These are phyloP conservation scores for Sebastes vulpes DNA, from an alignment of 2,797 vertebrate genomes.

Conservation along the genomic window DNA sequence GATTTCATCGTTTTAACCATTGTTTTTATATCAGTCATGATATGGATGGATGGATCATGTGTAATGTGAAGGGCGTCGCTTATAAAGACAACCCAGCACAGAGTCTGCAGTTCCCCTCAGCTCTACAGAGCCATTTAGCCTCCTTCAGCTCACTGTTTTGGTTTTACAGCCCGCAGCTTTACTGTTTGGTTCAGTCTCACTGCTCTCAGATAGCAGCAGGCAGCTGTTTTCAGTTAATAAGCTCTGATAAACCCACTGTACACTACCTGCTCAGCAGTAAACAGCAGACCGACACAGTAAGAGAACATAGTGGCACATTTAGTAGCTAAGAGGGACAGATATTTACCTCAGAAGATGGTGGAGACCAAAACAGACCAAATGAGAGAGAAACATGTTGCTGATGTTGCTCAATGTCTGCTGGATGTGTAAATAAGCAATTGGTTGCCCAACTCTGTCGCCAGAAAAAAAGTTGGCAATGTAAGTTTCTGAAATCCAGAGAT, in stretches of 20 bases:
- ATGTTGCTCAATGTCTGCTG: background rate
- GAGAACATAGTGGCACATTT: background rate
- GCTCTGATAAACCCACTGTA: background rate
- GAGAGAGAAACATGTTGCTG: background rate
- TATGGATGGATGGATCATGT: too few relatives aligned
- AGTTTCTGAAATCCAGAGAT: too few relatives aligned
- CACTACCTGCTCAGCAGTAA: background rate
- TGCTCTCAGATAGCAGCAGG: background rate
- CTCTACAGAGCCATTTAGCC: background rate
- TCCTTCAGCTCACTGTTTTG: background rate
- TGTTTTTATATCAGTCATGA: background rate
- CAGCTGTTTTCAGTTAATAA: background rate
- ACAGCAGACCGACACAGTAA: background rate
- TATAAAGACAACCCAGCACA: background rate
- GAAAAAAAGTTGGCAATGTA: too few relatives aligned
- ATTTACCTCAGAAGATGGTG: too few relatives aligned
- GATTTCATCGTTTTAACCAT: background rate
- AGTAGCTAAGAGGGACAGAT: background rate
- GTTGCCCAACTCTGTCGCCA: background rate
- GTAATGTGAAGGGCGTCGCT: background rate
- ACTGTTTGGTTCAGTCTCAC: background rate
- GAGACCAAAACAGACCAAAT: background rate
- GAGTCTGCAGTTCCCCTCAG: background rate
- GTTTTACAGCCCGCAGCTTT: background rate
- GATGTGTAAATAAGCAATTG: background rate